A percentile compares a stretch with the other conserved stretches of the same genome.
phyloP scores from a whole-genome alignment of 2,113 vertebrate species.

The Tyrannus savana region DNA sequence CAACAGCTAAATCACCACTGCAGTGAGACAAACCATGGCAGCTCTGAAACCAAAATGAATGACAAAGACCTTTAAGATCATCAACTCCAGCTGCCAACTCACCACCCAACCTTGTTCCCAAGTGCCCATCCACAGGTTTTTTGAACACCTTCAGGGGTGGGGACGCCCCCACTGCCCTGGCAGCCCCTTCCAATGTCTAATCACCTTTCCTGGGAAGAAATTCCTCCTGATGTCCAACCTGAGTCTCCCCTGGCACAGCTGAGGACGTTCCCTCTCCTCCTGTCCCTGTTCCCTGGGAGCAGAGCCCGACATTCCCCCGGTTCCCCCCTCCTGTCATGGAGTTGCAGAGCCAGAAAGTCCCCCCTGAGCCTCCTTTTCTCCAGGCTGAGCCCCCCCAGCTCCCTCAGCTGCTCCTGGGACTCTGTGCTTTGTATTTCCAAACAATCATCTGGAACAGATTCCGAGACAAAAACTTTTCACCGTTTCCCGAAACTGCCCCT shows the following conservation, averaged over 20 bases:
- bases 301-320: rapidly evolving
- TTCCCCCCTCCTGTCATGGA: not conserved
- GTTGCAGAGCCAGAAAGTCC: not conserved
- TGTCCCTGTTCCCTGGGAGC: not conserved
- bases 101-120: not conserved
- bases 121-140: not conserved
- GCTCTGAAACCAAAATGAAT: not conserved
- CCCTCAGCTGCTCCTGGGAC: not conserved
- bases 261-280: not conserved
- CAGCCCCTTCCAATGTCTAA: not conserved
- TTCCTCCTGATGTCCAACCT: not conserved
- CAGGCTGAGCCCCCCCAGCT: not conserved
- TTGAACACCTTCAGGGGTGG: not conserved
- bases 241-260: rapidly evolving
- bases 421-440: not conserved
- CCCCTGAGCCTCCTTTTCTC: not conserved
- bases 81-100: not conserved
- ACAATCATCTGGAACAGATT: not conserved
- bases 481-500: not conserved
- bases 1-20: not conserved
- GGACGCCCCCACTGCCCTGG: not conserved
- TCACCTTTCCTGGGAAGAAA: not conserved
- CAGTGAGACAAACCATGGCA: not conserved
- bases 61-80: not conserved
- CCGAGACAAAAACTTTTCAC: rapidly evolving